Evolutionary conservation across 1,140 invertebrate species (phyloP), one percentile per base, ranked within the genome.

Genomic region (Drosophila takahashii): DNA sequence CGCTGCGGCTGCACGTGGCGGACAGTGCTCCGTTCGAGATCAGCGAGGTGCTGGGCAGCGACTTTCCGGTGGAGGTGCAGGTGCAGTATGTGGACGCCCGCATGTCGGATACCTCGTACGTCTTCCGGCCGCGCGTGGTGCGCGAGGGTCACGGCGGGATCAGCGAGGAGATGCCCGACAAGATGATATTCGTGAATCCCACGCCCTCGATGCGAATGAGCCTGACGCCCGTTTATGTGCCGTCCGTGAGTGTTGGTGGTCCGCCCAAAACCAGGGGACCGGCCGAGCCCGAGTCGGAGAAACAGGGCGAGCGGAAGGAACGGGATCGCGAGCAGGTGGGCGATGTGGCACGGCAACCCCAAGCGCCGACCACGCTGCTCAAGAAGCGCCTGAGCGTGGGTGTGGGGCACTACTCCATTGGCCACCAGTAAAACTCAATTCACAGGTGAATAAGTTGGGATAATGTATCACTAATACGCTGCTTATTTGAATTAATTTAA

Each of bases 181-280:
- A 79, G 26, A 87, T 87, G 83, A 76, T 77, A 27, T 87, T 87
- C 16, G 74, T 87, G 18, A 87, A 89, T 73, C 83, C 83, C 3
- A 48, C 84, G 16, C 15, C 51, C 6, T 26, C 10, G 0, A 65
- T 73, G 79, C 48, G 69, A 15, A 18, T 65, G 0, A 73, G 42
- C 3, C 72, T 87, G 1, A 22, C 18, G 3, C 13, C 58, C 4
- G 34, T 47, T 0, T 32, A 27, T 4, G 53, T 22, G 10, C 39
- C 39, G 16, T 9, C 16, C 9, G 16, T n/a, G 3, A 10, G 8
- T 22, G 22, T 1, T 59, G 22, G 22, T 59, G 58, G 15, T 15
- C 1, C 18, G 6, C 6, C 8, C 27, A 41, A 11, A 13, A 13
- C 4, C 6, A 22, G 13, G n/a, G 13, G 9, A 4, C 11, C 34